Evolutionary conservation across 2,113 vertebrate genomes (phyloP).

Genomic region (Bubo blakistoni): DNA sequence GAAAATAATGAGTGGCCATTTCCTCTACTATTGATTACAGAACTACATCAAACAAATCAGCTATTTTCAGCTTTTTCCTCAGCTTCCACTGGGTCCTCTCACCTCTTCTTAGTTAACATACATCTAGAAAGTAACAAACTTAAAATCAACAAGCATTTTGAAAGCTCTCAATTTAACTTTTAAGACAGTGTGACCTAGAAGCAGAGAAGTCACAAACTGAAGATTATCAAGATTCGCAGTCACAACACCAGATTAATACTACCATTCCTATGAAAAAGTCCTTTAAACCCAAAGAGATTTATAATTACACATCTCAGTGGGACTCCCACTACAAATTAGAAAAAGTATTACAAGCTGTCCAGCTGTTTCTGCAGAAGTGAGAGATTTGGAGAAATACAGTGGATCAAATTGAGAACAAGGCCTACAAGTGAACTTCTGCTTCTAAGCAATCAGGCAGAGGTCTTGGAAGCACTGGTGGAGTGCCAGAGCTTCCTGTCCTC

Average conservation of each 20-base stretch:
- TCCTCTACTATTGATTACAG: not conserved
- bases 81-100: not conserved
- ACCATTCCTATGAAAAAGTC: not conserved
- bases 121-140: not conserved
- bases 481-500: not conserved
- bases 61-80: not conserved
- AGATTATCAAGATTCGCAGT: not conserved
- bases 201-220: not conserved
- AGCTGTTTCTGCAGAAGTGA: not conserved
- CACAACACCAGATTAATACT: not conserved
- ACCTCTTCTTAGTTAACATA: not conserved
- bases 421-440: not conserved
- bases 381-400: not conserved
- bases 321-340: not conserved
- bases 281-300: not conserved
- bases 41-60: not conserved
- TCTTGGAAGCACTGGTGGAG: not conserved
- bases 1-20: not conserved
- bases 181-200: not conserved
- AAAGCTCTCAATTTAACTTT: not conserved
- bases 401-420: not conserved
- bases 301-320: not conserved
- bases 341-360: not conserved
- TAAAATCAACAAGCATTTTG: not conserved
- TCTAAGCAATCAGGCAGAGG: not conserved